Base-by-base conservation (phyloP, 2,888 invertebrate genomes). In the Oscheius sp. region DNA sequence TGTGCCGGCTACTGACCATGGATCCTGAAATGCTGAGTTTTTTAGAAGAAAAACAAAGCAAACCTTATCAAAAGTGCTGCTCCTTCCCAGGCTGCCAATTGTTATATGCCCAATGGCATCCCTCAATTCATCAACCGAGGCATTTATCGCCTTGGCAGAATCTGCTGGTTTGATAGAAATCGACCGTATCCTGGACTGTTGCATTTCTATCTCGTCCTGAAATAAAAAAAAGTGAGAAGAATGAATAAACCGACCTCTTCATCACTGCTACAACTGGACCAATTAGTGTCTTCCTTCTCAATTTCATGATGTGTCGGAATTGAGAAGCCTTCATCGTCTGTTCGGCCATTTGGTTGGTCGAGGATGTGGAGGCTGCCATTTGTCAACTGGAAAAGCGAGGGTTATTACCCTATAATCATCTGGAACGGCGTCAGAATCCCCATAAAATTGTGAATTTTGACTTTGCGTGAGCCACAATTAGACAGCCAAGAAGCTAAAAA, bases 101-200 rank as follows among this genome's bases (percentile, higher is more conserved):
- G 82, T 75, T n/a, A 87, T 84, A 64, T 81, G 81, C 0, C 86
- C 87, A 41, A 87, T 82, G 9, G 86, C 87, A 55, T 81, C 84
- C 41, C 86, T 59, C 49, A 87, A 70, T 55, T 87, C 87, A 63
- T 87, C 87, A 7, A 82, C 82, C 23, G 80, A 80, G 7, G 74
- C 74, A 56, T 80, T 80, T 25, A 77, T 80, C 49, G 74, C 74
- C n/a, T 64, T 45, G 13, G 52, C 64, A 5, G 73, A 63, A 45
- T 82, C 82, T 0, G 77, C 78, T 1, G 80, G 80, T 53, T 74
- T 68, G 61, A 84, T 84, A 1, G 79, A 78, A 49, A 84, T 74
- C 23, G 75, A 56, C 16, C 81, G 76, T 23, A 84, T 82, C 43
- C 76, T 77, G 41, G 83, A 81, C 66, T 78, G 75, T 27, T 84